A percentile compares a stretch with the other conserved stretches of the same genome.
Conservation (phyloP, 2,797 vertebrate genomes). For the Coregonus sp. region DNA sequence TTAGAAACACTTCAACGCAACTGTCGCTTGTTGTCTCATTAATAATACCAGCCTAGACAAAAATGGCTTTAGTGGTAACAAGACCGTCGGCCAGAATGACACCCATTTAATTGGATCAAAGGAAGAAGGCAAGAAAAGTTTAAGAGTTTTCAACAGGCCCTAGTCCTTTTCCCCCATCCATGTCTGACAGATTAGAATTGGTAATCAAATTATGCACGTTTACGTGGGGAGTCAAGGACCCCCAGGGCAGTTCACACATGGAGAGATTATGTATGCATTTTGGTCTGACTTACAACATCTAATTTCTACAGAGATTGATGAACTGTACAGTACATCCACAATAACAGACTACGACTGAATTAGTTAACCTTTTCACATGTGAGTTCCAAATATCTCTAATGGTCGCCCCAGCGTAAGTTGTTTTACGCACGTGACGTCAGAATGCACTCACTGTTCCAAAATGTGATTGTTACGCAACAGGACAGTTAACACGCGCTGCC, state of each 20-base stretch:
- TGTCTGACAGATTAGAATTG: background rate
- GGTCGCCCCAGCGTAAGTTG: no score
- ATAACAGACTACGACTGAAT: background rate
- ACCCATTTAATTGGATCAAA: slow-evolving; percentile 21
- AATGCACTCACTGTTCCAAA: no score
- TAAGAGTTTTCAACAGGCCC: background rate
- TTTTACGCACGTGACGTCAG: no score
- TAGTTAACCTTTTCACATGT: no score
- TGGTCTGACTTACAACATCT: background rate
- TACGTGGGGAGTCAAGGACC: background rate
- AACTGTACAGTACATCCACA: background rate
- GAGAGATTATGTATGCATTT: slow-evolving; percentile 17
- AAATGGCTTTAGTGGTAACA: slow-evolving; percentile 5
- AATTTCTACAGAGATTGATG: background rate
- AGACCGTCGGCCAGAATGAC: slow-evolving; percentile 5
- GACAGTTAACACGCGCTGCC: no score
- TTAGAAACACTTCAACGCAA: slow-evolving; percentile 22
- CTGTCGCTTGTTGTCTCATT: slow-evolving; percentile 32
- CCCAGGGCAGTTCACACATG: slow-evolving; percentile 7
- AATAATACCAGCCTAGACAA: slow-evolving; percentile 20
- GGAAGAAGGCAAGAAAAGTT: slow-evolving; percentile 16
- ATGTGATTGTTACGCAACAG: no score
- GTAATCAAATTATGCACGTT: background rate
- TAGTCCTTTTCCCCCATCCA: background rate
- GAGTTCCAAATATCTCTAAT: no score